Evolutionary conservation across 2,888 invertebrate genomes (phyloP).

Genomic region (Sesamia inferens): DNA sequence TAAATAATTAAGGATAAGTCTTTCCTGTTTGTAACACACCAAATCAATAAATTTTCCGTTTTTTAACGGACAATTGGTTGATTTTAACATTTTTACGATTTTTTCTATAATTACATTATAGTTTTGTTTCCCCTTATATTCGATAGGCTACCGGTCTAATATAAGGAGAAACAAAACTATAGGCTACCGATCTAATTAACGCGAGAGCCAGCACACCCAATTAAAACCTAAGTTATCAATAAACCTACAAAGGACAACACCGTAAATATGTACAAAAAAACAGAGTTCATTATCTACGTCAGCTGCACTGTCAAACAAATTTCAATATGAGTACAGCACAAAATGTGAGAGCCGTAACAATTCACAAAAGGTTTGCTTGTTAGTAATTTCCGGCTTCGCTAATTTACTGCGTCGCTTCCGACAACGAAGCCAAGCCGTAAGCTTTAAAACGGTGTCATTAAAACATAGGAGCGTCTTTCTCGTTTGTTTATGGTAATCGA

Average conservation of each 20-base stretch:
- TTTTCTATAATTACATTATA: neutral
- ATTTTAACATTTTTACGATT: neutral
- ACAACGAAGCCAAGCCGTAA: slow-evolving; percentile 66
- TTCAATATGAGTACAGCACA: slow-evolving; percentile 49
- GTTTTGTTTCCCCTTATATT: slow-evolving; percentile 1
- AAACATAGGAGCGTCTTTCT: slow-evolving; percentile 84
- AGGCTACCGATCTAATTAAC: slow-evolving; percentile 12
- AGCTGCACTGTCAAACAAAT: slow-evolving; percentile 53
- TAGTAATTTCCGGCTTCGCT: slow-evolving; percentile 66
- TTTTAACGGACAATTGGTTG: too few species aligned
- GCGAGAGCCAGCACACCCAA: slow-evolving; percentile 14
- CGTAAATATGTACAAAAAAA: slow-evolving; percentile 31
- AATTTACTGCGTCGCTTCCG: slow-evolving; percentile 72
- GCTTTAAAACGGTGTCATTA: slow-evolving; percentile 85
- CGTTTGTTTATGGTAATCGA: slow-evolving; percentile 89
- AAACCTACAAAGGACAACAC: slow-evolving; percentile 17
- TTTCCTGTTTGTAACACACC: neutral
- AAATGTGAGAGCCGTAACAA: slow-evolving; percentile 44
- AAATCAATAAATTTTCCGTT: neutral
- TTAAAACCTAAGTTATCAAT: slow-evolving; percentile 19
- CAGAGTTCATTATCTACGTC: slow-evolving; percentile 43
- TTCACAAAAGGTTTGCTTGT: slow-evolving; percentile 61
- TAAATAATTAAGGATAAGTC: neutral
- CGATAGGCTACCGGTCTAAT: slow-evolving; percentile 8
- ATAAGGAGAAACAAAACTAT: too few species aligned